phyloP scores from a whole-genome alignment of 2,113 vertebrate species.

The Cranoglanis bouderius region DNA sequence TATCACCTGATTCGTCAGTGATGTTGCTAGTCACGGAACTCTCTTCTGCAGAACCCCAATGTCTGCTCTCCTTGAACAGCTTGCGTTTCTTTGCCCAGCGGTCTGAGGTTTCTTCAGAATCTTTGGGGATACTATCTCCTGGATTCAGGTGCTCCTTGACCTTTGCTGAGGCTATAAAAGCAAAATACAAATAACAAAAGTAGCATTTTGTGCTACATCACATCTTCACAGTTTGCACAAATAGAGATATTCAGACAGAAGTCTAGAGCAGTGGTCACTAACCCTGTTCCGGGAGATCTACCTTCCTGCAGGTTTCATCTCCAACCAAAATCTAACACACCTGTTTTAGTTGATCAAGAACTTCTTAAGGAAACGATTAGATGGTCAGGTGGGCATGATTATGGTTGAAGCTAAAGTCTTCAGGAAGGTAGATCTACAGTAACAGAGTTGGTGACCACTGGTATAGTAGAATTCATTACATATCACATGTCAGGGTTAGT shows the following conservation, averaged over 20 bases:
- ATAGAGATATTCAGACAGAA: background rate
- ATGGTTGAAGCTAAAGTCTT: too few relatives aligned
- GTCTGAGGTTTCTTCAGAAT: slow-evolving; percentile 74
- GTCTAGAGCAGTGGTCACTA: background rate
- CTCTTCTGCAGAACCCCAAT: slow-evolving; percentile 79
- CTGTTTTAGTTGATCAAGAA: too few relatives aligned
- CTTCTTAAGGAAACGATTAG: too few relatives aligned
- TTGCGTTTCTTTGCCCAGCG: slow-evolving; percentile 83
- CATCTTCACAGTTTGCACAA: background rate
- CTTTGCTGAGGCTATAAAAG: slow-evolving; percentile 63
- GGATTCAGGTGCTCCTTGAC: slow-evolving; percentile 68
- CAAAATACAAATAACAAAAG: background rate
- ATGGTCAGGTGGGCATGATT: too few relatives aligned
- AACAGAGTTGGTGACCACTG: too few relatives aligned
- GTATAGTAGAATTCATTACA: background rate
- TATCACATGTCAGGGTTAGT: slow-evolving; percentile 13
- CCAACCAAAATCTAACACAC: too few relatives aligned
- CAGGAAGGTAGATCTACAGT: too few relatives aligned
- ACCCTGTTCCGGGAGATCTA: too few relatives aligned
- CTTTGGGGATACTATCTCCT: slow-evolving; percentile 65
- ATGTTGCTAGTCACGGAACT: slow-evolving; percentile 82
- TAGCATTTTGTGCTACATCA: background rate
- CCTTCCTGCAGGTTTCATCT: too few relatives aligned
- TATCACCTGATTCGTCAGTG: slow-evolving; percentile 81
- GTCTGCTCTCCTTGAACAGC: slow-evolving; percentile 82